Evolutionary conservation across 2,888 invertebrate genomes (phyloP).

Genomic region (Torymus texanus): DNA sequence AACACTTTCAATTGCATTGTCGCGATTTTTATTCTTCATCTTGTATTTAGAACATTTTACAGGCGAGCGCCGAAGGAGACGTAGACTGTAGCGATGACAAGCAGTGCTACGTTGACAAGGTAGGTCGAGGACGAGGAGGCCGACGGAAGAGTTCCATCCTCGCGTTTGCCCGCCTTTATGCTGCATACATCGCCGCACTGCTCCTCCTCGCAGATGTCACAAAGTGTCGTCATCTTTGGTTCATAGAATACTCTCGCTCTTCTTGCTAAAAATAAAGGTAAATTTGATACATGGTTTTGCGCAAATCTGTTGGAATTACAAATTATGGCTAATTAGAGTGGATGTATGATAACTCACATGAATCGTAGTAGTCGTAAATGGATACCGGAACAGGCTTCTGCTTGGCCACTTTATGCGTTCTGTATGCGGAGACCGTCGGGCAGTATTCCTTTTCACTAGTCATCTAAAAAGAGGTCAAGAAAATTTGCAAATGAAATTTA

Average conservation of each 20-base stretch:
- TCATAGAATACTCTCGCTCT: constrained; percentile 90
- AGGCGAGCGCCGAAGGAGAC: neutral
- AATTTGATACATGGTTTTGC: neutral
- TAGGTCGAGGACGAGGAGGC: constrained; percentile 27
- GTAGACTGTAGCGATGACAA: neutral
- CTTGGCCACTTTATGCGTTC: constrained; percentile 88
- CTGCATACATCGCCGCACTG: constrained; percentile 78
- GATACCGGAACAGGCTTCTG: constrained; percentile 91
- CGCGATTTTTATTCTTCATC: neutral
- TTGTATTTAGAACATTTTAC: neutral
- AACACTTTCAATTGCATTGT: neutral
- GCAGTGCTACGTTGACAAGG: neutral
- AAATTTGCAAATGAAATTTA: neutral
- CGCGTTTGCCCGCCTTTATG: constrained; percentile 47
- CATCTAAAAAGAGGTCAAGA: constrained; percentile 70
- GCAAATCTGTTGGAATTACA: too few species aligned
- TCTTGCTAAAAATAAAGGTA: constrained; percentile 78
- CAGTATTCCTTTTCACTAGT: constrained; percentile 81
- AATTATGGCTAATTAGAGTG: too few species aligned
- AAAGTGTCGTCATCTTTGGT: constrained; percentile 82
- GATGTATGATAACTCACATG: constrained; percentile 80
- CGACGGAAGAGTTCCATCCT: constrained; percentile 43
- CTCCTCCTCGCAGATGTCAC: constrained; percentile 88
- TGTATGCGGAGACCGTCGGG: constrained; percentile 88
- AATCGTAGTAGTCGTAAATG: constrained; percentile 94